phyloP scores from a whole-genome alignment of 2,113 vertebrate species.

The Misgurnus anguillicaudatus region DNA sequence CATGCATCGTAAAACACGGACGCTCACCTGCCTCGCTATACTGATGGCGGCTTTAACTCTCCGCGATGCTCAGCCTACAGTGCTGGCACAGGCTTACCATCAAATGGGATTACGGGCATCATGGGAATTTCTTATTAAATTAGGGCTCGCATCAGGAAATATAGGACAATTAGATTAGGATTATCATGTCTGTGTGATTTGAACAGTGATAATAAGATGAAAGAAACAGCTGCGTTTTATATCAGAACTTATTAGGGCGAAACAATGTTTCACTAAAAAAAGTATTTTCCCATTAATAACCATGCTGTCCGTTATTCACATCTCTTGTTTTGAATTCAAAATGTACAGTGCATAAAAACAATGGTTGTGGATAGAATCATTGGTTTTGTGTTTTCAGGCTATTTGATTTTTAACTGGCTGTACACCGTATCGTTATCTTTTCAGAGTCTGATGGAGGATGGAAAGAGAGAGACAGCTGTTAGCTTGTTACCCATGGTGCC shows the following conservation, averaged over 20 bases:
- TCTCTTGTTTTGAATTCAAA: slow-evolving; percentile 8
- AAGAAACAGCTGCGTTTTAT: slow-evolving; percentile 12
- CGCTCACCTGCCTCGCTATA: slow-evolving; percentile 38
- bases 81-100: slow-evolving; percentile 20
- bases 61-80: slow-evolving; percentile 31
- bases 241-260: slow-evolving; percentile 8
- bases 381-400: not conserved
- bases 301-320: not conserved
- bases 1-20: slow-evolving; percentile 58
- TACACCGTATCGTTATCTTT: slow-evolving; percentile 15
- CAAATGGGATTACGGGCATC: slow-evolving; percentile 35
- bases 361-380: not conserved
- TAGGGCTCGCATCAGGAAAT: slow-evolving; percentile 35
- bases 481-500: slow-evolving; percentile 83
- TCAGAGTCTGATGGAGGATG: slow-evolving; percentile 79
- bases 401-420: not conserved
- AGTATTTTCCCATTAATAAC: not conserved
- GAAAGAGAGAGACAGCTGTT: slow-evolving; percentile 76
- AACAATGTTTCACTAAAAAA: slow-evolving; percentile 4
- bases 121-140: slow-evolving; percentile 43
- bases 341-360: not conserved
- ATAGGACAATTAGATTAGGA: slow-evolving; percentile 44
- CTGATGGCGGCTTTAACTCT: slow-evolving; percentile 29
- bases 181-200: slow-evolving; percentile 39
- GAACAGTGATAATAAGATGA: slow-evolving; percentile 30